These are phyloP conservation scores for Drosophila takahashii DNA, from an alignment of 1,140 invertebrate species.

Conservation along the genomic window DNA sequence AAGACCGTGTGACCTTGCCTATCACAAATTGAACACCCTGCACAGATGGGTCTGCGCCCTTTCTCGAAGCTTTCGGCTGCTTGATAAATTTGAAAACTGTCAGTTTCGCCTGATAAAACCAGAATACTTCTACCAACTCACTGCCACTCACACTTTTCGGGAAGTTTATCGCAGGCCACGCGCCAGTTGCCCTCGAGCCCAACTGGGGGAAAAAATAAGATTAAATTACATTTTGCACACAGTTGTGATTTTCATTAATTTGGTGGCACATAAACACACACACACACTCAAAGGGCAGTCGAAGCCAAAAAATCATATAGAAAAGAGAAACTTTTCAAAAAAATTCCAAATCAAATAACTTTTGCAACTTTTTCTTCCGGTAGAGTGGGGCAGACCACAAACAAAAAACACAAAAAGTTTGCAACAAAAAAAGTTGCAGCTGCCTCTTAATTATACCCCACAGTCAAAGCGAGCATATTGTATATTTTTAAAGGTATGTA, in stretches of 20 bases:
- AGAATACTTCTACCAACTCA: constrained; percentile 28
- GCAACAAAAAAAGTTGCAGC: constrained; percentile 34
- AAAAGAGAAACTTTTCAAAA: constrained; percentile 52
- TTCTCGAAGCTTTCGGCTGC: constrained; percentile 21
- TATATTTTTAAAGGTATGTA: constrained; percentile 1
- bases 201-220: constrained; percentile 45
- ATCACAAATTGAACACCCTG: constrained; percentile 38
- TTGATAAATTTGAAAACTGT: constrained; percentile 81
- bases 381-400: constrained; percentile 52
- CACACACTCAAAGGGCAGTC: constrained; percentile 14
- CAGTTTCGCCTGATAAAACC: constrained; percentile 64
- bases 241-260: constrained; percentile 82
- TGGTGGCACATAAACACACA: constrained; percentile 72
- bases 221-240: constrained; percentile 80
- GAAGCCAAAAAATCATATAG: constrained; percentile 43
- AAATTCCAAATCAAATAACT: constrained; percentile 79
- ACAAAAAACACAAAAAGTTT: constrained; percentile 52
- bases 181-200: constrained; percentile 43
- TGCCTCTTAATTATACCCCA: constrained; percentile 39
- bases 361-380: constrained; percentile 58
- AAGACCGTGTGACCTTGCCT: constrained; percentile 57
- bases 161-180: constrained; percentile 57
- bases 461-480: constrained; percentile 13
- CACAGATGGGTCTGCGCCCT: constrained; percentile 46
- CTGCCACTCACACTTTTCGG: constrained; percentile 13